Evolutionary conservation across 1,140 invertebrate genomes (phyloP).

Genomic region (Cyclargus thomasi): DNA sequence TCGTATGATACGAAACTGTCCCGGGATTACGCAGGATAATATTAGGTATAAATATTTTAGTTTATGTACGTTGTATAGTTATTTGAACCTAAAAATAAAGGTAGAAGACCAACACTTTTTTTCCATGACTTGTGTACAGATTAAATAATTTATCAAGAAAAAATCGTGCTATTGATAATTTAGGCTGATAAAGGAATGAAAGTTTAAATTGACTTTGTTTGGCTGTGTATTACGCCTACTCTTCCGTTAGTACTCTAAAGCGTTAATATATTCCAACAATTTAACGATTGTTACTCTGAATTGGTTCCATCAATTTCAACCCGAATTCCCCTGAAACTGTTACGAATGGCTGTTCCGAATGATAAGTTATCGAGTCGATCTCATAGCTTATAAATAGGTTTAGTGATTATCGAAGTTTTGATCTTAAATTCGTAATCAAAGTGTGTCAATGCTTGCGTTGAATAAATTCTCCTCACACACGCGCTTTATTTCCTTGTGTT

Average conservation of each 20-base stretch:
- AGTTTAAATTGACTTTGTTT: slow-evolving; percentile 58
- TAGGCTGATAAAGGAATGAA: slow-evolving; percentile 30
- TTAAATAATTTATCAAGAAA: no score
- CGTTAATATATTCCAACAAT: slow-evolving; percentile 3
- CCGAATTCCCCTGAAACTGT: not conserved
- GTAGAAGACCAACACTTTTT: no score
- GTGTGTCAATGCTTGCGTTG: not conserved
- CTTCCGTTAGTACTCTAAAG: not conserved
- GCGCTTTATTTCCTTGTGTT: no score
- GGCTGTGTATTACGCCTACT: slow-evolving; percentile 19
- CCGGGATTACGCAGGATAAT: not conserved
- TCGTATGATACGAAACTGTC: slow-evolving; percentile 11
- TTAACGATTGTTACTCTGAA: not conserved
- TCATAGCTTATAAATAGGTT: slow-evolving; percentile 8
- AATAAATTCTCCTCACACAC: no score
- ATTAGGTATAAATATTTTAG: slow-evolving; percentile 5
- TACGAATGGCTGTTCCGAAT: not conserved
- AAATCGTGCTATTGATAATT: no score
- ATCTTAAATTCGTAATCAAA: not conserved
- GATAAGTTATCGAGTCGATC: slow-evolving; percentile 14
- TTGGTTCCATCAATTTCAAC: not conserved
- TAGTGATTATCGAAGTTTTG: not conserved
- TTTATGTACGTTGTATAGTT: no score
- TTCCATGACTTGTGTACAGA: no score
- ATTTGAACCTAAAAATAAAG: no score